Evolutionary conservation across 2,888 invertebrate species (phyloP), one percentile per base, ranked within the genome.

Genomic region (Sesia apiformis): DNA sequence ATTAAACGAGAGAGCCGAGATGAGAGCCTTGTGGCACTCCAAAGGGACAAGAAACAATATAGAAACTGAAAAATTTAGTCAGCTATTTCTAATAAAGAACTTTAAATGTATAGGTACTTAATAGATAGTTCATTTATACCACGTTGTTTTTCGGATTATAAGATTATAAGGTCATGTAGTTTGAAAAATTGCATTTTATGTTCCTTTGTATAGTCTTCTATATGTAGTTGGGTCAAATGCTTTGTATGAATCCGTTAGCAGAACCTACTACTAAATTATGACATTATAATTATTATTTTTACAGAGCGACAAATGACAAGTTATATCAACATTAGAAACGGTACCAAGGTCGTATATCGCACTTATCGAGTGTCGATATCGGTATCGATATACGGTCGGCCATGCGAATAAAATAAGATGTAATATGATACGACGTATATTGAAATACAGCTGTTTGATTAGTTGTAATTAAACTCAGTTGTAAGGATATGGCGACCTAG

Each of bases 361-460:
- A 50, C 7, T 38, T 50, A 38, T 50, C 50, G 50, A 38, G 7
- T 39, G 50, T 50, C 50, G 50, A 39, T 50, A 50, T 50, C 39
- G 38, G 39, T 50, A 38, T 38, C 7, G 50, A 50, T 50, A 50
- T 5, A 39, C 8, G 50, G n/a, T 49, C 52, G 52, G 50, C 23
- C 55, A 50, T 41, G 55, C 50, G 38, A 55, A 52, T 52, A 38
- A 52, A 52, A 52, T 39, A 5, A 50, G 52, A 52, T 52, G 52
- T 55, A 55, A 52, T 55, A 49, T 50, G 52, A 55, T 52, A 55
- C 38, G 50, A 50, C 46, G 23, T 46, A n/a, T 8, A 50, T 50
- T 50, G 50, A 8, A 38, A 38, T 50, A 38, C 38, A 38, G 4
- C 8, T 23, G 38, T 50, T 39, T 50, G 50, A 50, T 50, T 50